These are phyloP conservation scores for Pyrocephalus nanus DNA, from an alignment of 2,797 vertebrate species.

Conservation along the genomic window DNA sequence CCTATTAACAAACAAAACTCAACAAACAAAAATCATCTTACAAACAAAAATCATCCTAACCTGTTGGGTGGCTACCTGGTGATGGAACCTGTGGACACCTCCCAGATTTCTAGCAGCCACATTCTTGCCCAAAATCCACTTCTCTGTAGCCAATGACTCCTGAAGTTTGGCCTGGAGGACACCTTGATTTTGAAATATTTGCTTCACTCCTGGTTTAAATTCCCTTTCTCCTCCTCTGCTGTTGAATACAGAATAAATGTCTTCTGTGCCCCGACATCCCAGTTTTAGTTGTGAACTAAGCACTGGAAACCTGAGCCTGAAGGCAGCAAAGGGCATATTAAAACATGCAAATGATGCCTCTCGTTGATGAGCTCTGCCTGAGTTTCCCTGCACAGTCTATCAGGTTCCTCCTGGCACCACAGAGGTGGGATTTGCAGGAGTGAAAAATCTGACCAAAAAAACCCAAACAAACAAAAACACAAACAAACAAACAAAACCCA, in stretches of 20 bases:
- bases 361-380: not conserved
- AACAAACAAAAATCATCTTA: not conserved
- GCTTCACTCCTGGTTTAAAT: not conserved
- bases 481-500: no score
- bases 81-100: not conserved
- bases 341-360: not conserved
- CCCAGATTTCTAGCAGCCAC: not conserved
- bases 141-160: not conserved
- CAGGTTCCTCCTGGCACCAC: not conserved
- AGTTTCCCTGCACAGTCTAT: not conserved
- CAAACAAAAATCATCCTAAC: not conserved
- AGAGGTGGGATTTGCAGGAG: not conserved
- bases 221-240: accelerated
- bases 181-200: not conserved
- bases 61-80: not conserved
- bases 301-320: not conserved
- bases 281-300: not conserved
- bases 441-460: not conserved
- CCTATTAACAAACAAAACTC: not conserved
- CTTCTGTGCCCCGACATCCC: not conserved
- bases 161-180: not conserved
- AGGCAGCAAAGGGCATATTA: not conserved
- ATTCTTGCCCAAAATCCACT: not conserved
- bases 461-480: not conserved
- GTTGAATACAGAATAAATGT: not conserved